Percentiles rank a stretch among this genome's conserved stretches.
Evolutionary conservation across 1,140 invertebrate genomes (phyloP).

Genomic region (Tetranychus urticae): DNA sequence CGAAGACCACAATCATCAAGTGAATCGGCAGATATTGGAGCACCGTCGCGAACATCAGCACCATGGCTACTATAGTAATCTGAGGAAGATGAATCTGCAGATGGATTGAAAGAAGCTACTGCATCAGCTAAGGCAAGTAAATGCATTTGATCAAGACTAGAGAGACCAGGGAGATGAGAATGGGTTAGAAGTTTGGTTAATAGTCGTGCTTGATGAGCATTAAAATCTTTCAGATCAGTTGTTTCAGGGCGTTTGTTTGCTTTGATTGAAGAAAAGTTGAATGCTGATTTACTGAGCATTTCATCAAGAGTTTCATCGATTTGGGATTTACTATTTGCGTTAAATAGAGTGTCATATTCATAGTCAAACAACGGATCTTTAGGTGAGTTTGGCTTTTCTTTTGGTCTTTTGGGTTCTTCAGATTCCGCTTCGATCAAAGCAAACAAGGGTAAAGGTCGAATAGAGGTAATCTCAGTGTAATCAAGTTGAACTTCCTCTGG

Average conservation of each 20-base stretch:
- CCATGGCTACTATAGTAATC: neutral
- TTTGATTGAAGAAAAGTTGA: slow-evolving; percentile 10
- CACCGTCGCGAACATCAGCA: neutral
- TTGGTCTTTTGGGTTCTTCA: neutral
- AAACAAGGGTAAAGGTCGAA: slow-evolving; percentile 87
- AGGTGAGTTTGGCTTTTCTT: neutral
- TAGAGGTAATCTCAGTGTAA: slow-evolving; percentile 85
- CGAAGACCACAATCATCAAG: slow-evolving; percentile 90
- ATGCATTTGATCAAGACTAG: slow-evolving; percentile 97
- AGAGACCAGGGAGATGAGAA: slow-evolving; percentile 83
- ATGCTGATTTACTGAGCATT: slow-evolving; percentile 16
- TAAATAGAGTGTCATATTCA: slow-evolving; percentile 20
- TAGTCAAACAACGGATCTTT: neutral
- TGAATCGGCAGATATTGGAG: slow-evolving; percentile 33
- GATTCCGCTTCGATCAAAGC: slow-evolving; percentile 69
- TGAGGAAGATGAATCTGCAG: neutral
- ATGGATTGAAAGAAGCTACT: slow-evolving; percentile 43
- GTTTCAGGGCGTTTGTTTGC: slow-evolving; percentile 10
- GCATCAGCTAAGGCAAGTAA: slow-evolving; percentile 88
- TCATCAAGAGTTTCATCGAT: slow-evolving; percentile 59
- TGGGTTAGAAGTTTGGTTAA: slow-evolving; percentile 53
- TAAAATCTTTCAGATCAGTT: slow-evolving; percentile 43
- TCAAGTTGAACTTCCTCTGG: slow-evolving; percentile 68
- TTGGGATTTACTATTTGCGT: slow-evolving; percentile 21
- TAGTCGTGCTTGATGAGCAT: slow-evolving; percentile 48